Evolutionary conservation across 2,888 invertebrate genomes (phyloP), one percentile per base, ranked within the genome.

Genomic region (Tachina fera): DNA sequence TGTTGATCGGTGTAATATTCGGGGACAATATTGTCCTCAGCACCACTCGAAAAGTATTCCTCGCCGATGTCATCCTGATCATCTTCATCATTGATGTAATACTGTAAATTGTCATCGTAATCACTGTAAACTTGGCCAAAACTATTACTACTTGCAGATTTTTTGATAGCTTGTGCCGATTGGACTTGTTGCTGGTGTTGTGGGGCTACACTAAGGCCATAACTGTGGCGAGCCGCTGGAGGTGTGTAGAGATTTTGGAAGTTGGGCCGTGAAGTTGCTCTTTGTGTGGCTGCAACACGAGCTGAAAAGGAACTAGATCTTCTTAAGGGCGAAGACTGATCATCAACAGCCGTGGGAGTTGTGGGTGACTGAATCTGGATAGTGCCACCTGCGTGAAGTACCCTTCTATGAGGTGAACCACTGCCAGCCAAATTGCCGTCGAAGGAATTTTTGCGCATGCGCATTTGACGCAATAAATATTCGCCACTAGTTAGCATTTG

Each of bases 271-370:
- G 89, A 31, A 31, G 31, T 89, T 4, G 80, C 76, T 53, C 81
- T 85, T 61, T 86, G 85, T 53, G 79, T 84, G 10, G 87, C 88
- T 22, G 88, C 88, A 31, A 88, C 93, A 93, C 88, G 92, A 92
- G 88, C 93, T 92, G 89, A 95, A 89, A 96, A 96, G 11, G 96
- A 96, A 89, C 95, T 96, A 5, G 96, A 96, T 22, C 96, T 93
- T 89, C 94, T 94, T 81, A 96, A 95, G n/a, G 94, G 93, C 49
- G 93, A 92, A 75, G 88, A 88, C 61, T 89, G 85, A 63, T 87
- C 86, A 22, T 84, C 67, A 39, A 72, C 45, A 58, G 74, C 74
- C 31, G 84, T 83, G 10, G 80, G 72, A 61, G 84, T 88, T 43
- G 77, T 84, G 41, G 86, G 82, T 47, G 86, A 84, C 80, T 87